phyloP scores from a whole-genome alignment of 2,888 invertebrate genomes.

The Lepetodrilus schrolli region DNA sequence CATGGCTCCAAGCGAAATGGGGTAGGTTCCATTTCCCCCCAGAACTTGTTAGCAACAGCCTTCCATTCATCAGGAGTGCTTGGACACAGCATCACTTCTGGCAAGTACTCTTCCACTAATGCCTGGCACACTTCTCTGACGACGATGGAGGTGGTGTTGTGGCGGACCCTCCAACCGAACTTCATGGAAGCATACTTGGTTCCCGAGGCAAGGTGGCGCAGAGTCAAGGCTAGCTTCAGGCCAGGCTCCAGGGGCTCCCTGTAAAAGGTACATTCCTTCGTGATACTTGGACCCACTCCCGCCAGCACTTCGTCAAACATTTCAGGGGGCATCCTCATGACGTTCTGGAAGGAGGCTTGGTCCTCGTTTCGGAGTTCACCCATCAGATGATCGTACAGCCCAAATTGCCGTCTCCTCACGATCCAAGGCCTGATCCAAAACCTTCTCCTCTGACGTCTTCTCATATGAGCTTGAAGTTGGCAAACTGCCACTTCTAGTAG shows the following conservation, averaged over 20 bases:
- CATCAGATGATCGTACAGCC: constrained; percentile 42
- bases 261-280: constrained; percentile 32
- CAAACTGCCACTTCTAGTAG: too few relatives aligned
- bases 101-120: constrained; percentile 40
- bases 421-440: too few relatives aligned
- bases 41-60: constrained; percentile 30
- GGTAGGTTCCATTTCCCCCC: constrained; percentile 32
- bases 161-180: constrained; percentile 44
- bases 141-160: constrained; percentile 44
- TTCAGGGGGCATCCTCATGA: constrained; percentile 46
- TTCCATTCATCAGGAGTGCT: constrained; percentile 35
- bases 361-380: constrained; percentile 48
- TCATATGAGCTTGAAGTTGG: too few relatives aligned
- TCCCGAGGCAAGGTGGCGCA: constrained; percentile 45
- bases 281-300: constrained; percentile 42
- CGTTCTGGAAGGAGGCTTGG: constrained; percentile 43
- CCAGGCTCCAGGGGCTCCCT: constrained; percentile 41
- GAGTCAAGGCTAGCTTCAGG: constrained; percentile 35
- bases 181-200: constrained; percentile 41
- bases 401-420: too few relatives aligned
- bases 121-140: constrained; percentile 46
- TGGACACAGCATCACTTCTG: constrained; percentile 37
- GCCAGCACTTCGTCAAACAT: constrained; percentile 48
- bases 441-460: too few relatives aligned
- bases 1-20: constrained; percentile 31